Evolutionary conservation across 2,888 invertebrate species (phyloP).

Genomic region (Drosophila affinis): DNA sequence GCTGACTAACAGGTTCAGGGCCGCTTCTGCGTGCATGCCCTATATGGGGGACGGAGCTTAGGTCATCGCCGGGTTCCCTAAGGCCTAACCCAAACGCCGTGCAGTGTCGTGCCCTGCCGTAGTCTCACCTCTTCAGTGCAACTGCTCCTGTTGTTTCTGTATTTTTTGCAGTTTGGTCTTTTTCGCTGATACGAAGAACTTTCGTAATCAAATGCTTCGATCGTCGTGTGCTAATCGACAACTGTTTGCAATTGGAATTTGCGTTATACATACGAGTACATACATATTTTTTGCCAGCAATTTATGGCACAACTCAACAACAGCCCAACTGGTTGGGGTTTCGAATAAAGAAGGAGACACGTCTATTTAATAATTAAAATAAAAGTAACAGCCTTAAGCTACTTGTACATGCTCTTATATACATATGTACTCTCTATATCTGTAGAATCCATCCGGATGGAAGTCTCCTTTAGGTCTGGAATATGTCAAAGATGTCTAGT

Average conservation of each 20-base stretch:
- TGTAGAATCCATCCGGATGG: too few relatives aligned
- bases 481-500: not conserved
- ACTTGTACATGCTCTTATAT: too few relatives aligned
- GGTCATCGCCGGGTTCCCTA: constrained; percentile 22
- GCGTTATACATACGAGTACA: constrained; percentile 22
- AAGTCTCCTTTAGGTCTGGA: not conserved
- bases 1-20: constrained; percentile 33
- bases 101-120: not conserved
- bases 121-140: constrained; percentile 1
- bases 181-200: constrained; percentile 53
- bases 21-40: constrained; percentile 5
- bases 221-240: constrained; percentile 58
- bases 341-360: not conserved
- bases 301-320: too few relatives aligned
- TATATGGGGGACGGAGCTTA: constrained; percentile 21
- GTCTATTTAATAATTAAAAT: not conserved
- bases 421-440: too few relatives aligned
- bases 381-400: too few relatives aligned
- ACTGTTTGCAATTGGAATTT: constrained; percentile 70
- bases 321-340: too few relatives aligned
- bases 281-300: not conserved
- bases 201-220: constrained; percentile 61
- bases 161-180: constrained; percentile 32
- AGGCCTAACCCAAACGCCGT: constrained; percentile 13
- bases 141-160: constrained; percentile 1